phyloP scores from a whole-genome alignment of 2,113 vertebrate genomes.

The Solea senegalensis region DNA sequence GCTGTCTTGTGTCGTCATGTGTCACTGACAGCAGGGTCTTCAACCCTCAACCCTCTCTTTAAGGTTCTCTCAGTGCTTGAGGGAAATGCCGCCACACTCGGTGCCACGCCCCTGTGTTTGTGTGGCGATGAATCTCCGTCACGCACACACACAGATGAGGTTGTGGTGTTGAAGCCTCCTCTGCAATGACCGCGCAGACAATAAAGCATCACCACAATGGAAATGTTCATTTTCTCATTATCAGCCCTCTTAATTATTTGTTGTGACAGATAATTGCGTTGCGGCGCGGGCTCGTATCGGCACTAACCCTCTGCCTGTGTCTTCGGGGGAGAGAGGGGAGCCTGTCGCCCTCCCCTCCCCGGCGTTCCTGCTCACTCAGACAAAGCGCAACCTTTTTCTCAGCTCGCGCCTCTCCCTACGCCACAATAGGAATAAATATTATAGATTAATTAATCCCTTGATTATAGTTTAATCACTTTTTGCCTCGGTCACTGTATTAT shows the following conservation, averaged over 20 bases:
- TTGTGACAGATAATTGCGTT: slow-evolving; percentile 97
- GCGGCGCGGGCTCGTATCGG: slow-evolving; percentile 93
- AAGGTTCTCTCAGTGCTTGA: neutral
- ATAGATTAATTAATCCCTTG: slow-evolving; percentile 99
- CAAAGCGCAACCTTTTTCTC: slow-evolving; percentile 95
- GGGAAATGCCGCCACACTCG: slow-evolving; percentile 49
- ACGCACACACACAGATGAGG: slow-evolving; percentile 58
- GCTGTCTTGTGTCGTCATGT: too few species aligned
- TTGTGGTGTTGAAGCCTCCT: slow-evolving; percentile 82
- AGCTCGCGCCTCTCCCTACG: slow-evolving; percentile 87
- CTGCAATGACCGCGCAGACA: slow-evolving; percentile 82
- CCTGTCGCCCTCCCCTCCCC: slow-evolving; percentile 87
- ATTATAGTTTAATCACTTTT: slow-evolving; percentile 99
- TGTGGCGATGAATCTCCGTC: slow-evolving; percentile 59
- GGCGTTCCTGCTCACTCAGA: slow-evolving; percentile 91
- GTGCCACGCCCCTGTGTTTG: slow-evolving; percentile 14
- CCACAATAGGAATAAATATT: slow-evolving; percentile 99
- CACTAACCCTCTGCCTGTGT: slow-evolving; percentile 99
- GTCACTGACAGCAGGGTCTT: too few species aligned
- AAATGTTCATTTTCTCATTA: slow-evolving; percentile 99
- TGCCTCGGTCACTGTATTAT: slow-evolving; percentile 88
- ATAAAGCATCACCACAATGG: slow-evolving; percentile 86
- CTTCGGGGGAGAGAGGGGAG: too few species aligned
- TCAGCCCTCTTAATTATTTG: slow-evolving; percentile 97
- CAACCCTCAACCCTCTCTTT: neutral